Evolutionary conservation across 2,888 invertebrate genomes (phyloP).

Genomic region (Trichopoda pennipes): DNA sequence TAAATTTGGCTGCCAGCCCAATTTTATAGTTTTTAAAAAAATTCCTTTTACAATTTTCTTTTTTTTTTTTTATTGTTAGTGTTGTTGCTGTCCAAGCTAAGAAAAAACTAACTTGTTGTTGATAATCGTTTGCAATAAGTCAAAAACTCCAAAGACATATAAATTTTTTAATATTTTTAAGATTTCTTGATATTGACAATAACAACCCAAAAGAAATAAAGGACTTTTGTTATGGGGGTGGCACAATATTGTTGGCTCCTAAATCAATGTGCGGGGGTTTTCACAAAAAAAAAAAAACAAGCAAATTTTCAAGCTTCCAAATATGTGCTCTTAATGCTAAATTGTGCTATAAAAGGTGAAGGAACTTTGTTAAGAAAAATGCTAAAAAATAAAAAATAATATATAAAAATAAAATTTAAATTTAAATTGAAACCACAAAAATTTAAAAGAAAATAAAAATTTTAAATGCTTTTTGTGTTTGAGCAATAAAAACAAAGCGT

Average conservation of each 20-base stretch:
- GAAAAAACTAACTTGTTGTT: slow-evolving; percentile 55
- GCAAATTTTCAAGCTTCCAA: slow-evolving; percentile 4
- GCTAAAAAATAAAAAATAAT: background rate
- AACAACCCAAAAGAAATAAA: slow-evolving; percentile 18
- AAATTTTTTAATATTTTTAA: slow-evolving; percentile 65
- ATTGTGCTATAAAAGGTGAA: slow-evolving; percentile 28
- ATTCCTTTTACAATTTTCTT: slow-evolving; percentile 45
- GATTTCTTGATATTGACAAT: slow-evolving; percentile 64
- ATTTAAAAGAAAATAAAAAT: background rate
- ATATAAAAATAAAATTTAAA: background rate
- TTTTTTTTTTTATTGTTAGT: background rate
- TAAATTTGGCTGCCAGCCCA: slow-evolving; percentile 68
- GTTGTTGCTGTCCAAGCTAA: slow-evolving; percentile 28
- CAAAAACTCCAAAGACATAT: slow-evolving; percentile 67
- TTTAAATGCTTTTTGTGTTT: too few relatives aligned
- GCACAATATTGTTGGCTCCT: slow-evolving; percentile 37
- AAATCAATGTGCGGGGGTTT: slow-evolving; percentile 22
- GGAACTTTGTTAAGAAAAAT: slow-evolving; percentile 9
- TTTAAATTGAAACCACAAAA: too few relatives aligned
- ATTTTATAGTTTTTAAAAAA: slow-evolving; percentile 64
- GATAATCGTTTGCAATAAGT: slow-evolving; percentile 64
- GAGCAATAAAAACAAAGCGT: too few relatives aligned
- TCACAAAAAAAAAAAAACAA: too few relatives aligned
- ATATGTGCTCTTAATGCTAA: background rate
- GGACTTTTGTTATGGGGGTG: background rate